These are phyloP conservation scores for Lissocephala sabroskyi DNA, from an alignment of 2,888 invertebrate species.

Conservation along the genomic window DNA sequence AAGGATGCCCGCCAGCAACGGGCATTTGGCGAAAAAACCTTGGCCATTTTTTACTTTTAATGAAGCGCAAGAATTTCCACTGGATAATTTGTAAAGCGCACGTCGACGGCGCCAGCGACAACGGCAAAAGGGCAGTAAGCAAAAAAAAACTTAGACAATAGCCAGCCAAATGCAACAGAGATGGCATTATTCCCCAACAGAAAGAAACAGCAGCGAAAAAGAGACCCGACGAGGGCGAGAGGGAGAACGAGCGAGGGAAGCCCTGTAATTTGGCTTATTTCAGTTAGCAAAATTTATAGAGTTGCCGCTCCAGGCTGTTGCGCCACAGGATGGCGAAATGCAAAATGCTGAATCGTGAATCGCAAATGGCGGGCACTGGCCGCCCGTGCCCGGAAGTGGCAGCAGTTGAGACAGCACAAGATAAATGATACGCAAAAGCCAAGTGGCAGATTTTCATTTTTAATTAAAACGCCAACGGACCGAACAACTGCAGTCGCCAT, in stretches of 20 bases:
- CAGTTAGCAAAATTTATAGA: slow-evolving; percentile 51
- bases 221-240: slow-evolving; percentile 1
- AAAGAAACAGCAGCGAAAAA: slow-evolving; percentile 3
- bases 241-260: slow-evolving; percentile 33
- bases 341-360: slow-evolving; percentile 45
- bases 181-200: too few relatives aligned
- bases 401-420: slow-evolving; percentile 33
- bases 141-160: slow-evolving; percentile 42
- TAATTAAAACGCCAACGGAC: slow-evolving; percentile 57
- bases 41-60: slow-evolving; percentile 66
- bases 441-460: slow-evolving; percentile 60
- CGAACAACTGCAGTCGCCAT: too few relatives aligned
- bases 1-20: too few relatives aligned
- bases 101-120: slow-evolving; percentile 27
- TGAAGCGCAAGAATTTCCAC: slow-evolving; percentile 68
- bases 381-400: slow-evolving; percentile 44
- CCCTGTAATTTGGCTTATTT: slow-evolving; percentile 61
- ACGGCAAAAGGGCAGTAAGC: slow-evolving; percentile 2
- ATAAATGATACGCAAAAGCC: slow-evolving; percentile 51
- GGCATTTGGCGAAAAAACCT: neutral
- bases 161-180: slow-evolving; percentile 8
- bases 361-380: neutral
- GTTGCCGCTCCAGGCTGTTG: slow-evolving; percentile 16
- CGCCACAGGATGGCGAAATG: slow-evolving; percentile 24
- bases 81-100: slow-evolving; percentile 67